Evolutionary conservation across 2,113 vertebrate species (phyloP), one percentile per base, ranked within the genome.

Genomic region (Pao palembangensis): DNA sequence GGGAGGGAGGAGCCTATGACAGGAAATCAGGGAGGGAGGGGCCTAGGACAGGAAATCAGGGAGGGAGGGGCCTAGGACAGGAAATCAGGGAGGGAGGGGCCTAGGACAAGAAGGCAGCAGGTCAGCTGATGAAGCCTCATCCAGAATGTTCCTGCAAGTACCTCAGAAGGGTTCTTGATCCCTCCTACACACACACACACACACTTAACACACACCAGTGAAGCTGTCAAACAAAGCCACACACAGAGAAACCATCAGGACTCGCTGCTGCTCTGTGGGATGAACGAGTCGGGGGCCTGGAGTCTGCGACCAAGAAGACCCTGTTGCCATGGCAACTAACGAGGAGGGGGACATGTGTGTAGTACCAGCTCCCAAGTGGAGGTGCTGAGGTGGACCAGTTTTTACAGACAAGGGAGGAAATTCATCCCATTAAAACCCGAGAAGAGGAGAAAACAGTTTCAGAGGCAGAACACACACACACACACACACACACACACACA

Each of bases 241-340:
- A 55, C 28, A 12, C 18, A 20, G 48, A 7, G 23, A 19, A 43
- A 62, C 52, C 59, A 47, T 71, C 60, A 54, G 69, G 61, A 71
- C 68, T 19, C 16, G 52, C 42, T 28, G 3, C 10, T 12, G 21
- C 41, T 20, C 47, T 55, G 28, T 31, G 28, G 43, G 43, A 4
- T 44, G 43, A 14, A 15, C 64, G 1, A 25, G 58, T 25, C 2
- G 52, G 55, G 64, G 76, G 70, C 63, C 70, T 69, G 4, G 12
- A 28, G 49, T 54, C 55, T 60, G 38, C 51, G 16, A 48, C 57
- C 44, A 63, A 69, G 67, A 75, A 73, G 23, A 58, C 61, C 77
- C 60, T 58, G 81, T 84, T 85, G 56, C 81, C 34, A 74, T 82
- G 75, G 81, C 19, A 72, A 81, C 79, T 23, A 69, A 77, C 75